Conservation (phyloP, 2,113 vertebrate species). For the Chionomys nivalis region DNA sequence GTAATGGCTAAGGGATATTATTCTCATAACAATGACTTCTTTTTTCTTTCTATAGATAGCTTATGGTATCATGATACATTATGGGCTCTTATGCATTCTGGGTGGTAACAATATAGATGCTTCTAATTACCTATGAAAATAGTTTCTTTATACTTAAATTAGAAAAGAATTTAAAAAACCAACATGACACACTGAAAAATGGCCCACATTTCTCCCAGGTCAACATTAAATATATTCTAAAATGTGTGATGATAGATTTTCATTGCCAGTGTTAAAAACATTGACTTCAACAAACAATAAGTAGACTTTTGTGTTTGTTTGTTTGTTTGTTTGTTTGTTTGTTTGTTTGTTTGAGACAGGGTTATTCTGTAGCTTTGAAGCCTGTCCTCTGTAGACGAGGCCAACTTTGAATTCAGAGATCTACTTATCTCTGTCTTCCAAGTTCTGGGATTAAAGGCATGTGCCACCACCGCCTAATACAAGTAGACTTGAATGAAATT, state of each 20-base stretch:
- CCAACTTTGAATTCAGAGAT: no score
- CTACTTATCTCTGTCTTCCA: no score
- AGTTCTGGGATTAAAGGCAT: no score
- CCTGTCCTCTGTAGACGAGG: no score
- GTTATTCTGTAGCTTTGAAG: no score
- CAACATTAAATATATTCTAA: neutral
- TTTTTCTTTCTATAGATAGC: neutral
- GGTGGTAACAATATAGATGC: neutral
- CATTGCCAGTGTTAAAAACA: neutral
- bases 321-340: no score
- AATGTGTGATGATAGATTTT: neutral
- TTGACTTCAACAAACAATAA: neutral
- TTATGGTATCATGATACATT: neutral
- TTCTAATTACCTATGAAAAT: neutral
- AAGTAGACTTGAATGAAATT: neutral
- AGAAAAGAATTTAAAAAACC: neutral
- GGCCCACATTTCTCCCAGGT: neutral
- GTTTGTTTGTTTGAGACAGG: no score
- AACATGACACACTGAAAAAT: neutral
- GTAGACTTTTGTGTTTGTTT: neutral
- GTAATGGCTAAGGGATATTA: neutral
- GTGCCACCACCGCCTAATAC: no score
- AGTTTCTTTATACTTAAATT: neutral
- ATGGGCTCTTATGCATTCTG: neutral
- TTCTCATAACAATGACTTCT: no score